A percentile compares a stretch with the other conserved stretches of the same genome.
phyloP scores from a whole-genome alignment of 1,140 invertebrate genomes.

The Drosophila nebulosa region DNA sequence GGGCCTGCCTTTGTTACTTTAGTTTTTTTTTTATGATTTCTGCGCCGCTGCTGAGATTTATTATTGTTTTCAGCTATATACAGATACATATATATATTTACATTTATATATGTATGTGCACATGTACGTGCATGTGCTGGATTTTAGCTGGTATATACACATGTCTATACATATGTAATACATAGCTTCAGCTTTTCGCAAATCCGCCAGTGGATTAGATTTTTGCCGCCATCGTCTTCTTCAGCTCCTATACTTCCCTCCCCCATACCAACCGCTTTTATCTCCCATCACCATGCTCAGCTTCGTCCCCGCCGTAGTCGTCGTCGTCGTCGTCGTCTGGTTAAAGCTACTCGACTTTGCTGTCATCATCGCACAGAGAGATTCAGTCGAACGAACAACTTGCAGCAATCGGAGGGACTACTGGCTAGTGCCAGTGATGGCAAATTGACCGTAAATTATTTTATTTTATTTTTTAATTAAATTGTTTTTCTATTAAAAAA shows the following conservation, averaged over 20 bases:
- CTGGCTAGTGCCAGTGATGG: constrained; percentile 5
- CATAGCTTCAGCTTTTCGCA: constrained; percentile 46
- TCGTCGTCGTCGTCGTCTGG: constrained; percentile 33
- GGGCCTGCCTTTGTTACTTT: constrained; percentile 61
- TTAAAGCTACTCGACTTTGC: constrained; percentile 42
- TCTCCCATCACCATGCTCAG: not conserved
- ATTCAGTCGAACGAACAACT: constrained; percentile 13
- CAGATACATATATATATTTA: constrained; percentile 5
- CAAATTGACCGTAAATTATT: constrained; percentile 12
- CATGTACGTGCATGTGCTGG: not conserved
- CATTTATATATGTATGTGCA: not conserved
- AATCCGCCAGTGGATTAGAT: constrained; percentile 61
- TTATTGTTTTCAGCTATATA: constrained; percentile 57
- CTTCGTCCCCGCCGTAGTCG: constrained; percentile 2
- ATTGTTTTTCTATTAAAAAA: not conserved
- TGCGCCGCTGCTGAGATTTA: constrained; percentile 57
- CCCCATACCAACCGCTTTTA: not conserved
- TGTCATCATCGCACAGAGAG: constrained; percentile 3
- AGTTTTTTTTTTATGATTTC: constrained; percentile 60
- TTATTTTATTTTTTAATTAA: not conserved
- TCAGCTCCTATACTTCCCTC: not conserved
- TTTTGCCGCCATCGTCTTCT: constrained; percentile 26
- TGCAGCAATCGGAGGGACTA: not conserved
- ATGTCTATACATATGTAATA: not conserved
- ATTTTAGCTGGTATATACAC: constrained; percentile 12